These are phyloP conservation scores for Drosophila busckii DNA, from an alignment of 1,140 invertebrate species.

Conservation along the genomic window DNA sequence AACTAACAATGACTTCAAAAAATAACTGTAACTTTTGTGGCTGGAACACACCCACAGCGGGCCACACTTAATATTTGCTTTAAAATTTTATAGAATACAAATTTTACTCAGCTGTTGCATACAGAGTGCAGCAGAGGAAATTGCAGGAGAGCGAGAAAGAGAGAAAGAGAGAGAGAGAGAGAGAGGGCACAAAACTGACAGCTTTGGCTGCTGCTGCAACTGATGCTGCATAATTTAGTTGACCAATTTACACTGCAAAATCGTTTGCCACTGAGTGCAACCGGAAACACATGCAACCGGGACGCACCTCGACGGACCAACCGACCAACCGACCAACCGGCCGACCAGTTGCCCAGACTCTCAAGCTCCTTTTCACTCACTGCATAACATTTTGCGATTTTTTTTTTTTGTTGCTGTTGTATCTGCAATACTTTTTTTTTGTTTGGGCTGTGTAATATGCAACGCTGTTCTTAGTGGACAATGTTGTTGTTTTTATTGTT, in stretches of 20 bases:
- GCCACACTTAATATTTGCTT: slow-evolving; percentile 63
- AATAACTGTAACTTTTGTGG: too few relatives aligned
- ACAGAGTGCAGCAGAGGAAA: neutral
- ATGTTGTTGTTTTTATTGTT: too few relatives aligned
- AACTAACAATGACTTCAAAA: too few relatives aligned
- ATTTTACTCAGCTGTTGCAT: slow-evolving; percentile 64
- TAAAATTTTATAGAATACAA: slow-evolving; percentile 64
- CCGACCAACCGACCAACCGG: too few relatives aligned
- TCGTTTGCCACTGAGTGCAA: slow-evolving; percentile 66
- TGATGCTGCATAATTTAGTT: slow-evolving; percentile 78
- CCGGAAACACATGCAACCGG: slow-evolving; percentile 68
- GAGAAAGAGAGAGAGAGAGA: neutral
- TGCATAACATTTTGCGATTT: too few relatives aligned
- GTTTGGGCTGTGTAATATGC: too few relatives aligned
- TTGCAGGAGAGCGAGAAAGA: slow-evolving; percentile 3
- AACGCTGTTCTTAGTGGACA: too few relatives aligned
- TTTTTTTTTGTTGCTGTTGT: too few relatives aligned
- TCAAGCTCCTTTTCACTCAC: too few relatives aligned
- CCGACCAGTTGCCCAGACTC: too few relatives aligned
- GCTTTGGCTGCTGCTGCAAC: slow-evolving; percentile 54
- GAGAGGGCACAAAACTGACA: slow-evolving; percentile 10
- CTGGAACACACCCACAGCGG: neutral
- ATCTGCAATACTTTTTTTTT: too few relatives aligned
- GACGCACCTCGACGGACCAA: too few relatives aligned
- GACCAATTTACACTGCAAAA: slow-evolving; percentile 71